These are phyloP conservation scores for Scaptomyza flava DNA, from an alignment of 2,888 invertebrate species.

Conservation along the genomic window DNA sequence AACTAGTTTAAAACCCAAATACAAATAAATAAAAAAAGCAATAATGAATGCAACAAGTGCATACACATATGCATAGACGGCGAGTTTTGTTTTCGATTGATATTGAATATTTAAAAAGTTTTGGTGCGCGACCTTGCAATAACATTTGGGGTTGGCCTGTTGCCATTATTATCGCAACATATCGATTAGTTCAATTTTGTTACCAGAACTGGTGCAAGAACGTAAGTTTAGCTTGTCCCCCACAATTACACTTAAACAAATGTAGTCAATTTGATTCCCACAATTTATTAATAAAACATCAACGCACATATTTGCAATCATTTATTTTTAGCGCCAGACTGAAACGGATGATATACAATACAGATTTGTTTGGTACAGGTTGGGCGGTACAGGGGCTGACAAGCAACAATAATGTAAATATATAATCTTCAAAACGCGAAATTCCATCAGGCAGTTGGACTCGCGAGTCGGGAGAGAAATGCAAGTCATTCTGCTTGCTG, in stretches of 20 bases:
- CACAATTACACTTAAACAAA: not conserved
- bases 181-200: not conserved
- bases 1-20: conserved; percentile 52
- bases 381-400: not conserved
- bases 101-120: not conserved
- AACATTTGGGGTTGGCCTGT: not conserved
- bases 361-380: conserved; percentile 6
- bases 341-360: conserved; percentile 20
- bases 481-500: no score
- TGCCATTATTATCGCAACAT: not conserved
- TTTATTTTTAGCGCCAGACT: conserved; percentile 6
- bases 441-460: no score
- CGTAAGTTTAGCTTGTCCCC: not conserved
- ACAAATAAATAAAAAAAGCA: conserved; percentile 42
- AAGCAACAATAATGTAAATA: no score
- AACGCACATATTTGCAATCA: conserved; percentile 9
- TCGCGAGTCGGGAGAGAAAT: no score
- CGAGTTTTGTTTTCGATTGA: conserved; percentile 1
- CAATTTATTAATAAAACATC: conserved; percentile 36
- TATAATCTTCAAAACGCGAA: no score
- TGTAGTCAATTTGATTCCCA: conserved; percentile 18
- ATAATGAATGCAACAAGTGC: conserved; percentile 38
- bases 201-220: not conserved
- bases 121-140: not conserved
- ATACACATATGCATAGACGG: conserved; percentile 18